These are phyloP conservation scores for Catalaphyllia jardinei DNA, from an alignment of 64 coral and sea anemone species.

Conservation along the genomic window DNA sequence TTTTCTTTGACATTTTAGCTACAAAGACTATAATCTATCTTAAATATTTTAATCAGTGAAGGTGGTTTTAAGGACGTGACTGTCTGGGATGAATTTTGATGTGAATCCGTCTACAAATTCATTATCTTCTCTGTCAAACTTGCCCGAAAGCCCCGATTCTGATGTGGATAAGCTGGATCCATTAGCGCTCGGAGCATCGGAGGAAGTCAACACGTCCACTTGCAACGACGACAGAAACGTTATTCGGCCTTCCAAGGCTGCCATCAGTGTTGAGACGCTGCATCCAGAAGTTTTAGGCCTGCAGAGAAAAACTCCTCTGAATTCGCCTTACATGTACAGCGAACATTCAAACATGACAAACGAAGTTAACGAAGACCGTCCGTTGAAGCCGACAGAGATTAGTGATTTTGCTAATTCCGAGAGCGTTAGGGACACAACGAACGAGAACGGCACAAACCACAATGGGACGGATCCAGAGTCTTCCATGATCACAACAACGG, in stretches of 20 bases:
- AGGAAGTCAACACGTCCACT: conserved; percentile 66
- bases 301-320: conserved; percentile 36
- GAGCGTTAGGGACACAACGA: not conserved
- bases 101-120: not conserved
- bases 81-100: not conserved
- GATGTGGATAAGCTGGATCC: conserved; percentile 27
- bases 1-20: not conserved
- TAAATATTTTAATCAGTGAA: not conserved
- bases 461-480: conserved; percentile 4
- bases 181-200: conserved; percentile 61
- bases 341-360: conserved; percentile 24
- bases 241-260: not conserved
- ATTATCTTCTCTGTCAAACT: not conserved
- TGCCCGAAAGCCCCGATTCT: not conserved
- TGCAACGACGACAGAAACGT: conserved; percentile 1
- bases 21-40: not conserved
- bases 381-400: not conserved
- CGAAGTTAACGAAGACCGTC: not conserved
- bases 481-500: conserved; percentile 2
- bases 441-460: not conserved
- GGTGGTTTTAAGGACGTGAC: not conserved
- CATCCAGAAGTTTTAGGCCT: not conserved
- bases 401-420: not conserved
- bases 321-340: conserved; percentile 22
- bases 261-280: not conserved